phyloP scores from a whole-genome alignment of 53 echinoderm and acorn worm genomes.

The Holothuria scabra region DNA sequence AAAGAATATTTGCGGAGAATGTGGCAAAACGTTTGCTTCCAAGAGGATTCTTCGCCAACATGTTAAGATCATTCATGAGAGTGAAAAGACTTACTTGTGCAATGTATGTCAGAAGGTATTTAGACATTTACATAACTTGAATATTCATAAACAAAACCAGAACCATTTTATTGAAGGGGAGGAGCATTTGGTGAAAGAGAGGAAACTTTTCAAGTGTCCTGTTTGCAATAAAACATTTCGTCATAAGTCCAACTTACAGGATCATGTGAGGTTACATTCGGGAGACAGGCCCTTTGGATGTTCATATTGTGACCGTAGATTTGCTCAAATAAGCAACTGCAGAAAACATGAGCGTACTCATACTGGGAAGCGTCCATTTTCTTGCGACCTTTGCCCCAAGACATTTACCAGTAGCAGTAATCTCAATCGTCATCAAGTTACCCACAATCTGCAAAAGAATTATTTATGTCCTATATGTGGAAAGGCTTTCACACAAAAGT shows the following conservation, averaged over 20 bases:
- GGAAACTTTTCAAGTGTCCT: slow-evolving; percentile 1
- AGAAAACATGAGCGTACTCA: slow-evolving; percentile 24
- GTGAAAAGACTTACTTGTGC: slow-evolving; percentile 38
- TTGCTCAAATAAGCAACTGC: slow-evolving; percentile 26
- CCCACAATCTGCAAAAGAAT: slow-evolving; percentile 7
- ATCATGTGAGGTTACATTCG: slow-evolving; percentile 6
- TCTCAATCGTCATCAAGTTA: slow-evolving; percentile 6
- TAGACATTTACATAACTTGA: slow-evolving; percentile 27
- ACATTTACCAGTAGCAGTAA: slow-evolving; percentile 31
- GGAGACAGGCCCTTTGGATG: slow-evolving; percentile 18
- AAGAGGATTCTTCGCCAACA: slow-evolving; percentile 10
- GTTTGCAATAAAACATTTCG: slow-evolving; percentile 17
- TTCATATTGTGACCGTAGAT: slow-evolving; percentile 8
- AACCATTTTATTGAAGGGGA: slow-evolving; percentile 14
- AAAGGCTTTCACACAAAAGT: slow-evolving; percentile 25
- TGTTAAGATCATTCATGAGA: slow-evolving; percentile 24
- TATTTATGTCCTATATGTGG: slow-evolving; percentile 24
- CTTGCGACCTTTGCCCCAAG: not conserved
- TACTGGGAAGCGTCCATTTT: not conserved
- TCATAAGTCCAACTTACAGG: slow-evolving; percentile 3
- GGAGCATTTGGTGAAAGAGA: not conserved
- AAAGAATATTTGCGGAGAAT: slow-evolving; percentile 6
- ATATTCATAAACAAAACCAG: slow-evolving; percentile 40
- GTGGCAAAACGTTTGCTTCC: slow-evolving; percentile 7
- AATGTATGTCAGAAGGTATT: slow-evolving; percentile 23